A percentile compares a stretch with the other conserved stretches of the same genome.
Evolutionary conservation across 2,113 vertebrate species (phyloP).

Genomic region (Pogonocichla stellata): DNA sequence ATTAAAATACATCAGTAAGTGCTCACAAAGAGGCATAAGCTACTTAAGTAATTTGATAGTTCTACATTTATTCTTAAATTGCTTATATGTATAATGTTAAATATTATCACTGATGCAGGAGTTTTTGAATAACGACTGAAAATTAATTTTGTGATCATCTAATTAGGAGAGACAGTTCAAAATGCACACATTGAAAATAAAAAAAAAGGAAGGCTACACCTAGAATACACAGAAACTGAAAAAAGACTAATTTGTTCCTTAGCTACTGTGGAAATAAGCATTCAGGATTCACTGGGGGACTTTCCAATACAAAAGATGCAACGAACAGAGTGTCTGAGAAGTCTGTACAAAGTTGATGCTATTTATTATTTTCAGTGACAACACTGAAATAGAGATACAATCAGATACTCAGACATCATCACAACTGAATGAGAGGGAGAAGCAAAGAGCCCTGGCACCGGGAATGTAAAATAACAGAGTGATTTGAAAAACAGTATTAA

Average conservation of each 20-base stretch:
- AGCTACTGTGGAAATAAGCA: not conserved
- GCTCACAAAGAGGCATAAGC: not conserved
- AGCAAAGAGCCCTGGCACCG: not conserved
- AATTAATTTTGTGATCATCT: not conserved
- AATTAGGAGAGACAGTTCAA: not conserved
- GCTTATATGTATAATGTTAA: not conserved
- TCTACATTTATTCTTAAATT: not conserved
- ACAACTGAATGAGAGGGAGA: not conserved
- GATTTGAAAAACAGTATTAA: not conserved
- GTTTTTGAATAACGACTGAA: not conserved
- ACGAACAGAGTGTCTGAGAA: not conserved
- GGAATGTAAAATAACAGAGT: not conserved
- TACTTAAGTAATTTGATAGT: not conserved
- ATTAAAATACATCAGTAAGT: not conserved
- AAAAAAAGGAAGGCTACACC: not conserved
- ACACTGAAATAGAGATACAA: not conserved
- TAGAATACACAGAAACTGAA: not conserved
- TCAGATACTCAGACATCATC: not conserved
- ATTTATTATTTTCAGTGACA: not conserved
- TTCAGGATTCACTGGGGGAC: not conserved
- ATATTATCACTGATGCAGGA: not conserved
- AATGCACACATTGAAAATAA: not conserved
- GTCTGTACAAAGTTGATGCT: not conserved
- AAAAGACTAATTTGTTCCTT: not conserved
- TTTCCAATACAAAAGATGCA: not conserved